Conservation (phyloP, 2,113 vertebrate species). For the Oceanodroma tethys region DNA sequence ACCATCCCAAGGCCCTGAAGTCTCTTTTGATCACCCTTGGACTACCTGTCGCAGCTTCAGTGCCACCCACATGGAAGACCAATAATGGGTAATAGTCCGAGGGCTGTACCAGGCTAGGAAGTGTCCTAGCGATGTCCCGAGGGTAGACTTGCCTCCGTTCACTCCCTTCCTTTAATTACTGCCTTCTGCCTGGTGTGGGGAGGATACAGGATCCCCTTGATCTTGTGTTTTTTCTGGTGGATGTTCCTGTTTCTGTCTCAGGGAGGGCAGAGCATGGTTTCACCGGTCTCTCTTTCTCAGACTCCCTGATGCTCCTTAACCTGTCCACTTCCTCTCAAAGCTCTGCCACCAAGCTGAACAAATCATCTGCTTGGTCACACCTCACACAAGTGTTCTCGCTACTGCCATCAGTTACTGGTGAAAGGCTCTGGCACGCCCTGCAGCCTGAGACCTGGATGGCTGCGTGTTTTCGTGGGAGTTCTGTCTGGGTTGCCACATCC, state of each 20-base stretch:
- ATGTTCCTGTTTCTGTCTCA: neutral
- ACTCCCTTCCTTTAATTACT: neutral
- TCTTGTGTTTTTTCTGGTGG: neutral
- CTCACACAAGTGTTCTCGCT: neutral
- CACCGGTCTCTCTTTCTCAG: neutral
- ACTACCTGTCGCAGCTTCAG: neutral
- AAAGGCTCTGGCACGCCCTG: neutral
- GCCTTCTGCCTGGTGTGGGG: neutral
- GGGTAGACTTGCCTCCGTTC: neutral
- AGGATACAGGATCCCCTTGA: neutral
- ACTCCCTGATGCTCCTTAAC: neutral
- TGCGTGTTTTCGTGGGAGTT: neutral
- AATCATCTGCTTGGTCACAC: neutral
- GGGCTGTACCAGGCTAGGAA: neutral
- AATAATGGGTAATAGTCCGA: neutral
- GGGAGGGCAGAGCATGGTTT: neutral
- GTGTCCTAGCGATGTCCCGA: neutral
- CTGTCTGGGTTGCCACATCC: neutral
- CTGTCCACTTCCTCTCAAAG: neutral
- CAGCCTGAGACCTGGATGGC: neutral
- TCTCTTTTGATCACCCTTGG: neutral
- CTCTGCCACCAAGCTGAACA: neutral
- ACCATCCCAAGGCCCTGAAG: neutral
- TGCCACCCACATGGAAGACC: neutral
- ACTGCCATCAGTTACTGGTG: neutral